Base-by-base conservation (phyloP, 2,113 vertebrate species). In the Malurus alboscapulatus region DNA sequence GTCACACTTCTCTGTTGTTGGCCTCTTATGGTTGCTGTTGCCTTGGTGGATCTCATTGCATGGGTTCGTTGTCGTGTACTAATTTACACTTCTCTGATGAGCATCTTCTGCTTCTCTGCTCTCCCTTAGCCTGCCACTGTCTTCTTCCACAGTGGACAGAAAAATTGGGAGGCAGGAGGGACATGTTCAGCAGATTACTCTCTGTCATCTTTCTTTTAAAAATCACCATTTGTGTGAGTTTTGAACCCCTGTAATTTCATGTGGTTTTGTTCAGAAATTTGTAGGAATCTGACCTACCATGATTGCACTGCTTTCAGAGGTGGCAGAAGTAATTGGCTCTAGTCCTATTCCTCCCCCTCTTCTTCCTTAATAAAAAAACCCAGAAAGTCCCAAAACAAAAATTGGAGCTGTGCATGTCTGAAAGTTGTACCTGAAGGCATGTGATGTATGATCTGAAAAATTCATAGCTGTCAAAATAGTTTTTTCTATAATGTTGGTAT, bases 71-170 rank as follows among this genome's bases (percentile, higher is more conserved):
- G 32, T 73, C 1, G 1, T 93, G 48, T 93, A 96, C 95, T 97
- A 97, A 97, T 91, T 91, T 87, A 93, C 80, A 88, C 95, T 63
- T 93, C 85, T 94, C 74, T 93, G 88, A 88, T 1, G 6, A 94
- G 87, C 61, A 40, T 90, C 83, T 92, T 94, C 82, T 95, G 73
- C 80, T 93, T 90, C 77, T 96, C 47, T 93, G 84, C 92, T 96
- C 69, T 96, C 62, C 83, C 42, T 59, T 95, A 87, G 88, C 85
- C 97, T 96, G 91, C 80, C 83, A 22, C 30, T 32, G 66, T 91
- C 93, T 97, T 92, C 79, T 97, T 93, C 75, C 80, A 93, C 78
- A 91, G 76, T 78, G 92, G 90, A 84, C 27, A 86, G 62, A 92
- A 71, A 68, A 94, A 62, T 26, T 18, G 19, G 85, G 59, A 94